Percentiles rank a stretch among this genome's conserved stretches.
These are phyloP conservation scores for Malurus splendens DNA, from an alignment of 2,797 vertebrate genomes.

Conservation along the genomic window DNA sequence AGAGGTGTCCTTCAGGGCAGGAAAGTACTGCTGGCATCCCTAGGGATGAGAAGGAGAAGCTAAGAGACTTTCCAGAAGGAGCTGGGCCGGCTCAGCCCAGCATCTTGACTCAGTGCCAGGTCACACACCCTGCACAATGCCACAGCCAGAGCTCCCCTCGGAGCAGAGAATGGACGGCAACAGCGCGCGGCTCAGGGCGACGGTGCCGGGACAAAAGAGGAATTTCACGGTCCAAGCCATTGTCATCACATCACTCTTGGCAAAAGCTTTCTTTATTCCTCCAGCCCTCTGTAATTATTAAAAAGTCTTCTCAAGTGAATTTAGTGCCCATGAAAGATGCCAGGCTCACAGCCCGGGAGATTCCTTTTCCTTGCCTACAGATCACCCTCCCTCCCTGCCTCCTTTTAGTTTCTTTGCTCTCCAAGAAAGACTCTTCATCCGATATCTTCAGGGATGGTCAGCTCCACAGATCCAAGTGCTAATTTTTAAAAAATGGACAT, in stretches of 20 bases:
- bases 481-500: not conserved
- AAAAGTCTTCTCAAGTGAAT: conserved; percentile 11
- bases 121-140: not conserved
- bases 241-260: conserved; percentile 29
- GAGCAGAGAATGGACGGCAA: not conserved
- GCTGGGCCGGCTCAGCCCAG: not conserved
- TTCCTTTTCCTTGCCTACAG: not conserved
- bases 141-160: not conserved
- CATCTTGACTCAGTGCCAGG: not conserved
- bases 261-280: not conserved
- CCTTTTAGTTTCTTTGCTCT: not conserved
- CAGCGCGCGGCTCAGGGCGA: fast-evolving
- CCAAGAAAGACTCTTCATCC: not conserved
- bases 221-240: not conserved
- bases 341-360: not conserved
- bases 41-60: not conserved
- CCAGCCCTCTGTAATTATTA: not conserved
- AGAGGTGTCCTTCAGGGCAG: not conserved
- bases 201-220: not conserved
- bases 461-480: not conserved
- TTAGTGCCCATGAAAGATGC: conserved; percentile 4
- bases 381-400: not conserved
- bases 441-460: not conserved
- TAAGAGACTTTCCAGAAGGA: not conserved
- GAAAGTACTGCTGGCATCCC: not conserved